These are phyloP conservation scores for Mormyrus lacerda DNA, from an alignment of 2,113 vertebrate species.

Conservation along the genomic window DNA sequence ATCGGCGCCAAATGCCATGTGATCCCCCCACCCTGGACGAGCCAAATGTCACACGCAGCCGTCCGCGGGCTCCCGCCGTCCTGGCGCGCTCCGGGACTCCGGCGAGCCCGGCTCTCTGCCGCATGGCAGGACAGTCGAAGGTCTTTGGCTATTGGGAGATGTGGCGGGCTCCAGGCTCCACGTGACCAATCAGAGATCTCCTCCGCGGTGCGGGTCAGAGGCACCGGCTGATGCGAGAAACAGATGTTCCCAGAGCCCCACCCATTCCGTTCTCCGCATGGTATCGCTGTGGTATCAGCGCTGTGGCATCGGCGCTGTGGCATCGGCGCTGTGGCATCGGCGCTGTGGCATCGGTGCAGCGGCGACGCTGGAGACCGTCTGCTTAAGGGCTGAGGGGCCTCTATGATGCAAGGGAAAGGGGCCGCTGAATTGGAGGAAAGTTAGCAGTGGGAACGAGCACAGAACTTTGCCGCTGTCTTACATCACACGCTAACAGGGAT, in stretches of 20 bases:
- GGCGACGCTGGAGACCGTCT: neutral
- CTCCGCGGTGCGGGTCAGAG: neutral
- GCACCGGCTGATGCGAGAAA: neutral
- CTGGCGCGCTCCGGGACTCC: neutral
- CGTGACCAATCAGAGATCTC: neutral
- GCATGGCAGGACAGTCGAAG: neutral
- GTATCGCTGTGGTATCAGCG: neutral
- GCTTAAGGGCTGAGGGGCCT: neutral
- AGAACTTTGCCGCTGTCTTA: neutral
- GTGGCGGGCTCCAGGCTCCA: neutral
- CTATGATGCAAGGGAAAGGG: neutral
- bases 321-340: neutral
- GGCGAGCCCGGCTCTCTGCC: no score
- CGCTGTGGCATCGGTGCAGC: neutral
- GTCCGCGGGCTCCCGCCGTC: neutral
- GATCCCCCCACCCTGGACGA: neutral
- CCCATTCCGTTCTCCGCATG: neutral
- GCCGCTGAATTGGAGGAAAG: neutral
- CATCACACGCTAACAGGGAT: neutral
- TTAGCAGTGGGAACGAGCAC: neutral
- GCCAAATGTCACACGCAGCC: constrained; percentile 10
- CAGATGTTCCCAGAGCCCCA: neutral
- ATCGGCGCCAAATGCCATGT: neutral
- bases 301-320: neutral
- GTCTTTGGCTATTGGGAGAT: neutral